Evolutionary conservation across 1,140 invertebrate species (phyloP).

Genomic region (Orius laevigatus): DNA sequence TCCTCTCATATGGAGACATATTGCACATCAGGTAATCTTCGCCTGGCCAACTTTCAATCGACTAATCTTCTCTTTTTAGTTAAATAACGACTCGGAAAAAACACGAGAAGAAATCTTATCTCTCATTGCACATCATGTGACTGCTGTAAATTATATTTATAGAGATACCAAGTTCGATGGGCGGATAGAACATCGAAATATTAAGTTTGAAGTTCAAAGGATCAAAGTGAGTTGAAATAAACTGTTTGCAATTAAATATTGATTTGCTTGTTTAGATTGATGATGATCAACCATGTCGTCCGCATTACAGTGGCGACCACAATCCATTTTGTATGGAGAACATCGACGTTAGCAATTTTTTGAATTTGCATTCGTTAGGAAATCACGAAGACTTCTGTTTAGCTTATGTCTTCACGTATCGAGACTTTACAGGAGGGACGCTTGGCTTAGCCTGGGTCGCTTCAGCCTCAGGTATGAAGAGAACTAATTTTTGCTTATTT

Average conservation of each 20-base stretch:
- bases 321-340: constrained; percentile 95
- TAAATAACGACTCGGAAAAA: constrained; percentile 42
- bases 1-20: constrained; percentile 90
- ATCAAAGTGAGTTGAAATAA: constrained; percentile 55
- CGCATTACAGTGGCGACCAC: constrained; percentile 43
- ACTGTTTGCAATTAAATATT: background rate
- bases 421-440: constrained; percentile 91
- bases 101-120: constrained; percentile 93
- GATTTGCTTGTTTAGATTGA: constrained; percentile 48
- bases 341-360: constrained; percentile 97
- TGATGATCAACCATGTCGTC: constrained; percentile 64
- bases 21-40: constrained; percentile 40
- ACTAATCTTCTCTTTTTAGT: constrained; percentile 14
- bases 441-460: constrained; percentile 97
- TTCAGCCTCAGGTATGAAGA: constrained; percentile 53
- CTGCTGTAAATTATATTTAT: constrained; percentile 97
- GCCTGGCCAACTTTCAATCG: background rate
- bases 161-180: constrained; percentile 86
- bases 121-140: constrained; percentile 93
- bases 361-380: constrained; percentile 91
- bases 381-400: constrained; percentile 97
- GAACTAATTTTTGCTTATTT: constrained; percentile 18
- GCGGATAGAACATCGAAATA: constrained; percentile 69
- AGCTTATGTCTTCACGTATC: constrained; percentile 96
- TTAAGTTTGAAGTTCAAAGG: constrained; percentile 95